These are phyloP conservation scores for Protobothrops flavoviridis DNA, from an alignment of 2,113 vertebrate species.

Conservation along the genomic window DNA sequence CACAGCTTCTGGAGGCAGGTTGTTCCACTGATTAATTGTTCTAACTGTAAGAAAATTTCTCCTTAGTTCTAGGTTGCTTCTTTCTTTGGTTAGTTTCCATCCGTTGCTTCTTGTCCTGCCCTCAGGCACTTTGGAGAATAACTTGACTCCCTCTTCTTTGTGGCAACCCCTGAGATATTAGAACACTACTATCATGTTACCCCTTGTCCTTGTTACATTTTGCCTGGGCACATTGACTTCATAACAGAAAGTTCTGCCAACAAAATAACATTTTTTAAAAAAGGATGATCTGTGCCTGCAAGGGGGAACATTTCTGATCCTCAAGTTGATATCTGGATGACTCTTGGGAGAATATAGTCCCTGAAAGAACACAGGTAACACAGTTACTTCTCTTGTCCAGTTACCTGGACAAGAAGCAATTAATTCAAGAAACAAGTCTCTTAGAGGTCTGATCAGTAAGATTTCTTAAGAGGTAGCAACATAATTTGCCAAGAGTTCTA, in stretches of 20 bases:
- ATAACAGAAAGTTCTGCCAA: background rate
- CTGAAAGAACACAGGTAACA: background rate
- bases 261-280: background rate
- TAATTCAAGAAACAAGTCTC: background rate
- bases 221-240: background rate
- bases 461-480: background rate
- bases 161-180: no score
- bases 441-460: background rate
- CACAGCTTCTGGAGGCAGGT: no score
- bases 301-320: background rate
- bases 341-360: background rate
- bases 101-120: no score
- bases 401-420: background rate
- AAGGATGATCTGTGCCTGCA: background rate
- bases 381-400: background rate
- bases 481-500: background rate
- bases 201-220: background rate
- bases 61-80: no score
- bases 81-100: no score
- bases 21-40: no score
- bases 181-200: no score
- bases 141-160: no score
- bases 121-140: no score
- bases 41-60: no score
- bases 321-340: background rate